Percentiles rank a stretch among this genome's conserved stretches.
Conservation (phyloP, 2,888 invertebrate species). For the Napeogenes sylphis region DNA sequence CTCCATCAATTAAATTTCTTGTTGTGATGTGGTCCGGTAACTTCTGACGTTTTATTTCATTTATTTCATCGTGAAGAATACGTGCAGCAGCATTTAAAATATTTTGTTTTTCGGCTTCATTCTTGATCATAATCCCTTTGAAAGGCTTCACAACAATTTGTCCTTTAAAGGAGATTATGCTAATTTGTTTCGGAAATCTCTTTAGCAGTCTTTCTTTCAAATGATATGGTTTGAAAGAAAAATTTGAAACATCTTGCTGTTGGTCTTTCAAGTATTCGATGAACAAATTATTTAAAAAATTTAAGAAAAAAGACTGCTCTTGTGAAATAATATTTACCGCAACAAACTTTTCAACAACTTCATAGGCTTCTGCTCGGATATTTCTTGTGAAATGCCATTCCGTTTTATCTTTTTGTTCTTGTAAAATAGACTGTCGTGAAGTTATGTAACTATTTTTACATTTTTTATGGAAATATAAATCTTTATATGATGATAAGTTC, state of each 20-base stretch:
- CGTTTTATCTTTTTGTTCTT: constrained; percentile 10
- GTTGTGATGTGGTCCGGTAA: constrained; percentile 10
- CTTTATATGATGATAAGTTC: constrained; percentile 10
- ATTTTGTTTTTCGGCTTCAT: constrained; percentile 10
- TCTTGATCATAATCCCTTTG: constrained; percentile 10
- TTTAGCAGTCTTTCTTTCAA: no score
- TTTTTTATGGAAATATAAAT: constrained; percentile 11
- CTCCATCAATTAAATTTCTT: background rate
- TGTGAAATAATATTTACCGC: no score
- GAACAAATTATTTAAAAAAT: no score
- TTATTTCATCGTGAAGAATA: constrained; percentile 10
- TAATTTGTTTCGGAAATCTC: constrained; percentile 9
- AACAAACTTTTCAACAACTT: constrained; percentile 13
- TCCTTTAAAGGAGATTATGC: constrained; percentile 9
- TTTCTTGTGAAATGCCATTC: constrained; percentile 12
- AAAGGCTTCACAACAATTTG: constrained; percentile 12
- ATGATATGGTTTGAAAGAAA: no score
- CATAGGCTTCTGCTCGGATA: constrained; percentile 11
- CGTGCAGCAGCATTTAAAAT: constrained; percentile 6
- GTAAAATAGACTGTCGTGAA: constrained; percentile 9
- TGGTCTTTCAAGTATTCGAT: no score
- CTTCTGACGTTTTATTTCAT: constrained; percentile 11
- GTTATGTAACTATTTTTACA: constrained; percentile 12
- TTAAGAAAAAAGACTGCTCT: no score
- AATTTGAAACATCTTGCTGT: no score